Percentiles rank a stretch among this genome's conserved stretches.
These are phyloP conservation scores for Onthophagus sagittarius DNA, from an alignment of 2,888 invertebrate species.

Conservation along the genomic window DNA sequence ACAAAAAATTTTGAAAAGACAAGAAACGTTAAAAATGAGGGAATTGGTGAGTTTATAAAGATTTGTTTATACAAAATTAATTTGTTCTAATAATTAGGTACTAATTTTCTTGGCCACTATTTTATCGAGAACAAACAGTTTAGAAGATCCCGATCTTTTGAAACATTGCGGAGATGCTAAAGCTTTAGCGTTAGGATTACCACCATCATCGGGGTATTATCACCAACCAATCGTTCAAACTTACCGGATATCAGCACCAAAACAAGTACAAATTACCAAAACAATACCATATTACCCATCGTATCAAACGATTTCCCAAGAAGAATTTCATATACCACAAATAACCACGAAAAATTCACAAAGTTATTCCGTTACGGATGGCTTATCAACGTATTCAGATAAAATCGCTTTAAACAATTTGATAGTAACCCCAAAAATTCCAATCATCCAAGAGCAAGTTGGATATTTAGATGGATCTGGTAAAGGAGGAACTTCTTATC, in stretches of 20 bases:
- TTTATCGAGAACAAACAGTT: slow-evolving; percentile 19
- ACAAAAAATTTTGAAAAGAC: too few species aligned
- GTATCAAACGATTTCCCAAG: neutral
- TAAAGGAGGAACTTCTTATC: slow-evolving; percentile 1
- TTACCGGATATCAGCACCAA: slow-evolving; percentile 1
- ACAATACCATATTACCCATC: neutral
- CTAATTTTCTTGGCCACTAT: neutral
- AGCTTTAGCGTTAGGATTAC: slow-evolving; percentile 34
- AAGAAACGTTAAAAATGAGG: neutral
- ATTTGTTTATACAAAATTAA: neutral
- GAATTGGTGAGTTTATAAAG: neutral
- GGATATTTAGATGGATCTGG: neutral
- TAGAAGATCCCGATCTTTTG: slow-evolving; percentile 36
- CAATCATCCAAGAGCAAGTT: slow-evolving; percentile 11
- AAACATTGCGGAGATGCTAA: slow-evolving; percentile 36
- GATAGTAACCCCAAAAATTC: neutral
- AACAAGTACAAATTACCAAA: neutral
- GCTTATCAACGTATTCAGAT: slow-evolving; percentile 23
- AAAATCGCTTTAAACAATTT: slow-evolving; percentile 10
- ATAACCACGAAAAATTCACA: slow-evolving; percentile 10
- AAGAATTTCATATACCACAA: neutral
- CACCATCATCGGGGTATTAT: slow-evolving; percentile 20
- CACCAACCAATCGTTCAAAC: slow-evolving; percentile 14
- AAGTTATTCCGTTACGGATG: slow-evolving; percentile 30
- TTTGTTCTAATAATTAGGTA: neutral